phyloP scores from a whole-genome alignment of 1,140 invertebrate genomes.

The Drosophila eugracilis region DNA sequence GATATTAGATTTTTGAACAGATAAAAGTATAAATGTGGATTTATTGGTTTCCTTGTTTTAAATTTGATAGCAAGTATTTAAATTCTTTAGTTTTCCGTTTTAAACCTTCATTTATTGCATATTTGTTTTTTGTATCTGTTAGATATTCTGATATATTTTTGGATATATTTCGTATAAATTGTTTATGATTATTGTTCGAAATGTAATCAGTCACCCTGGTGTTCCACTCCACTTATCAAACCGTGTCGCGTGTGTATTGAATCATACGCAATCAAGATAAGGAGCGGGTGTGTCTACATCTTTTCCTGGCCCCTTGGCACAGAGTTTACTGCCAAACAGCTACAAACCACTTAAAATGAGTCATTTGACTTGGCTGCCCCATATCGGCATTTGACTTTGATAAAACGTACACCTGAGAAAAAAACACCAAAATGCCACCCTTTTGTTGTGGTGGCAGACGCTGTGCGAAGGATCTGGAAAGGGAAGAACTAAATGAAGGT shows the following conservation, averaged over 20 bases:
- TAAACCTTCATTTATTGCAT: too few relatives aligned
- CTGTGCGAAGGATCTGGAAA: constrained; percentile 40
- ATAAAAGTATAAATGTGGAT: too few relatives aligned
- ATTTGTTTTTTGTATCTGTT: too few relatives aligned
- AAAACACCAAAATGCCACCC: constrained; percentile 44
- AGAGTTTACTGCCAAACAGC: constrained; percentile 37
- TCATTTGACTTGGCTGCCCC: constrained; percentile 11
- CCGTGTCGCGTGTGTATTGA: constrained; percentile 37
- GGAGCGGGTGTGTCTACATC: constrained; percentile 22
- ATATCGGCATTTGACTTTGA: constrained; percentile 21
- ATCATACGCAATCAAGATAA: constrained; percentile 46
- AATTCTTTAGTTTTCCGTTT: too few relatives aligned
- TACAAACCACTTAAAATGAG: constrained; percentile 19
- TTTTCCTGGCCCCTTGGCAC: constrained; percentile 11
- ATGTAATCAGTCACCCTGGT: not conserved
- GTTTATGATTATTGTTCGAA: not conserved
- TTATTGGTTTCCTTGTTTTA: too few relatives aligned
- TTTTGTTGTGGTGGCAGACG: constrained; percentile 64
- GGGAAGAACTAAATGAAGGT: not conserved
- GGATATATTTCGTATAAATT: too few relatives aligned
- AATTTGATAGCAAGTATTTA: too few relatives aligned
- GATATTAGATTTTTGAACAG: too few relatives aligned
- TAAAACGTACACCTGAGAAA: constrained; percentile 12
- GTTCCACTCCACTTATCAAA: constrained; percentile 21
- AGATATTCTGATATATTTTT: too few relatives aligned